These are phyloP conservation scores for Rhorus exstirpatorius DNA, from an alignment of 2,888 invertebrate species.

Conservation along the genomic window DNA sequence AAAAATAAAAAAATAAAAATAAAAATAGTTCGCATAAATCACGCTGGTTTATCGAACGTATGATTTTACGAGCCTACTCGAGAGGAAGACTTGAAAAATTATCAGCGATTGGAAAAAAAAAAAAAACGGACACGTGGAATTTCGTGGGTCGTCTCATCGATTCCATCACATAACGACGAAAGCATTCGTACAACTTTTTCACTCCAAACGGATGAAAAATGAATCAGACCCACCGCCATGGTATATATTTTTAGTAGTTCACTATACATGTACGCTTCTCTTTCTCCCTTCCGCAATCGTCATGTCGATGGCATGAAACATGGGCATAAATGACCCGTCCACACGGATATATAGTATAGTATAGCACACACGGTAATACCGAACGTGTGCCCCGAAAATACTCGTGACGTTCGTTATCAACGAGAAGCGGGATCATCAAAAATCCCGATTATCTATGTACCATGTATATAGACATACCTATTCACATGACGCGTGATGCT, in stretches of 20 bases:
- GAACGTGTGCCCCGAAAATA: constrained; percentile 51
- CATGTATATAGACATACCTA: background rate
- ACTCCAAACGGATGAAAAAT: constrained; percentile 17
- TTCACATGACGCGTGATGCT: constrained; percentile 26
- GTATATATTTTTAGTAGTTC: background rate
- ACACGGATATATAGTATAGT: constrained; percentile 41
- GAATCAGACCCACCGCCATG: constrained; percentile 7
- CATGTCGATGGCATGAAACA: background rate
- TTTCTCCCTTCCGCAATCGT: background rate
- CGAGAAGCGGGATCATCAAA: constrained; percentile 57
- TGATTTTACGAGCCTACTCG: constrained; percentile 16
- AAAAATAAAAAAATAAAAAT: constrained; percentile 35
- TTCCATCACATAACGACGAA: constrained; percentile 1
- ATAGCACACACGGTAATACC: background rate
- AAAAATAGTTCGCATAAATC: background rate
- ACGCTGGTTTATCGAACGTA: constrained; percentile 50
- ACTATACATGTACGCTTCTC: background rate
- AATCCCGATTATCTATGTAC: constrained; percentile 17
- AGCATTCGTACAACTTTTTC: constrained; percentile 9
- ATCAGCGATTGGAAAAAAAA: background rate
- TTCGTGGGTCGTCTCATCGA: background rate
- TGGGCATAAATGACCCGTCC: constrained; percentile 29
- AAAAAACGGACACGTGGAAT: background rate
- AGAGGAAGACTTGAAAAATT: background rate
- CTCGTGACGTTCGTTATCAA: constrained; percentile 56